phyloP scores from a whole-genome alignment of 2,888 invertebrate species.

The Drosophila meridiana region DNA sequence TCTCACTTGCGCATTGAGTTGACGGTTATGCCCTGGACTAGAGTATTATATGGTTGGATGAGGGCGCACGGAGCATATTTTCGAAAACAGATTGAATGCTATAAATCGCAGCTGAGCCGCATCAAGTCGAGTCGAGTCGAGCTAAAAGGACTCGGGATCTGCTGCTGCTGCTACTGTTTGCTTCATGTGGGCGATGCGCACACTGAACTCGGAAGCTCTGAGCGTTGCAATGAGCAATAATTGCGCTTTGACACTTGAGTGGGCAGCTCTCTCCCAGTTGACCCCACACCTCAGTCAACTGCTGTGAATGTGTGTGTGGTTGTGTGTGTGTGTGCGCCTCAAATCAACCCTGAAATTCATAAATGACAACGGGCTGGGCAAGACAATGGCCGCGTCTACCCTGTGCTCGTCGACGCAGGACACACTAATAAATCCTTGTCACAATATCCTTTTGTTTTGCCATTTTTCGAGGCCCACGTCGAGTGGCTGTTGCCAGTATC shows the following conservation, averaged over 20 bases:
- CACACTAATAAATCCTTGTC: conserved; percentile 77
- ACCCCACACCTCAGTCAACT: conserved; percentile 14
- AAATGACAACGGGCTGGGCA: conserved; percentile 48
- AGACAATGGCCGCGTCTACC: conserved; percentile 61
- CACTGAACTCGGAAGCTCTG: conserved; percentile 26
- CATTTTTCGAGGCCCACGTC: conserved; percentile 58
- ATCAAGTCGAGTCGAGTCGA: conserved; percentile 20
- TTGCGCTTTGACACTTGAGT: conserved; percentile 67
- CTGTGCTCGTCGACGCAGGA: conserved; percentile 29
- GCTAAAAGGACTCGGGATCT: conserved; percentile 25
- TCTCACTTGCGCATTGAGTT: background rate
- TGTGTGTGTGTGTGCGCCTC: conserved; percentile 18
- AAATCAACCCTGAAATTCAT: conserved; percentile 69
- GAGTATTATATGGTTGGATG: background rate
- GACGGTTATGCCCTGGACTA: too few relatives aligned
- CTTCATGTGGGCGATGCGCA: conserved; percentile 12
- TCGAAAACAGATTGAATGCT: conserved; percentile 61
- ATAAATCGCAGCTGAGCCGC: conserved; percentile 62
- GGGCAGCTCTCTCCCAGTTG: conserved; percentile 31
- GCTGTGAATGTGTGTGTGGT: conserved; percentile 1
- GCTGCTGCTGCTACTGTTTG: conserved; percentile 19
- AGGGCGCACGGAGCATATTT: conserved; percentile 22
- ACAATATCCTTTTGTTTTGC: conserved; percentile 79
- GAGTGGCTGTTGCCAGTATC: conserved; percentile 30
- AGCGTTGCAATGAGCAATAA: conserved; percentile 63